These are phyloP conservation scores for Hydrochoerus hydrochaeris DNA, from an alignment of 2,113 vertebrate species.

Conservation along the genomic window DNA sequence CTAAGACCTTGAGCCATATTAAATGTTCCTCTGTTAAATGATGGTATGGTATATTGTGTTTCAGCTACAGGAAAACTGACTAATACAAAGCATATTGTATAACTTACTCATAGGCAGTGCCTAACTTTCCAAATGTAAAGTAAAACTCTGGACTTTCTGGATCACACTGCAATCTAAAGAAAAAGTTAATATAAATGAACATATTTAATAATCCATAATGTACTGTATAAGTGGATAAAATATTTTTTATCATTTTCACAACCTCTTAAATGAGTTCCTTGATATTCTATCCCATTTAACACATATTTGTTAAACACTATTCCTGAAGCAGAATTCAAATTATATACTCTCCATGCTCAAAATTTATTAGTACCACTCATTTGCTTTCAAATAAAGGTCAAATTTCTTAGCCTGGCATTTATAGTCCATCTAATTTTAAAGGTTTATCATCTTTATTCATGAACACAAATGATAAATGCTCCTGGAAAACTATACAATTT, in stretches of 20 bases:
- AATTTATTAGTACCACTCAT: constrained; percentile 20
- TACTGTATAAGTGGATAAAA: constrained; percentile 15
- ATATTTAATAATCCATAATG: constrained; percentile 4
- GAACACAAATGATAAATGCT: constrained; percentile 54
- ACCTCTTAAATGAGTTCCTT: background rate
- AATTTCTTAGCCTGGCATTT: constrained; percentile 43
- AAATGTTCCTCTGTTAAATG: background rate
- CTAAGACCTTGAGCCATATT: background rate
- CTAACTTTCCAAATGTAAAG: background rate
- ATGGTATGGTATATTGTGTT: background rate
- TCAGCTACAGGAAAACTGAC: background rate
- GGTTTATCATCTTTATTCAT: constrained; percentile 51
- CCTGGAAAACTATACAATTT: background rate
- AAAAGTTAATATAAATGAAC: constrained; percentile 27
- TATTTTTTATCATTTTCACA: background rate
- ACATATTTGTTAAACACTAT: background rate
- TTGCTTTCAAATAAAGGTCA: constrained; percentile 55
- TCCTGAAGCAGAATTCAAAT: constrained; percentile 29
- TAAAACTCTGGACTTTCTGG: background rate
- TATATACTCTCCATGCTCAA: constrained; percentile 14
- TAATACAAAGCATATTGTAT: background rate
- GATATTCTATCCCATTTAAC: background rate
- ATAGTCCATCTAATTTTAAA: constrained; percentile 41
- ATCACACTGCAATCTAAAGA: background rate
- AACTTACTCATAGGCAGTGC: background rate